A percentile compares a stretch with the other conserved stretches of the same genome.
Evolutionary conservation across 2,797 vertebrate species (phyloP).

Genomic region (Heterohyrax brucei): DNA sequence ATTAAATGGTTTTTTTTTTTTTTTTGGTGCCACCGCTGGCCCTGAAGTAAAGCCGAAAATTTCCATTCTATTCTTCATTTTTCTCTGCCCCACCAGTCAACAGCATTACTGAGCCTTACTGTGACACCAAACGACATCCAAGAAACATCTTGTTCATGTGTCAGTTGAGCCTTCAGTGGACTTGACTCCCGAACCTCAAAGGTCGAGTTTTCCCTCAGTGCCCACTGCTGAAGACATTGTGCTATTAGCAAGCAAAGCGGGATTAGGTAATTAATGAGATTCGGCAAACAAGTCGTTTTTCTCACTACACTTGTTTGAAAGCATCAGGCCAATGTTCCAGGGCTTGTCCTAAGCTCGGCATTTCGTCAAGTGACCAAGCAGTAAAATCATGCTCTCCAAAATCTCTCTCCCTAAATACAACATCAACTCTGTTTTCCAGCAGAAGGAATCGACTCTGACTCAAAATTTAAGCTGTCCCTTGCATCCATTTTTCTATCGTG

Average conservation of each 20-base stretch:
- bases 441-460: neutral
- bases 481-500: conserved; percentile 83
- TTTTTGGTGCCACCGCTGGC: neutral
- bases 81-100: neutral
- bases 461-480: conserved; percentile 71
- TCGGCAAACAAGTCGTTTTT: neutral
- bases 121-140: neutral
- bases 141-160: neutral
- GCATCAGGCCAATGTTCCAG: neutral
- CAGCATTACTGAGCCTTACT: neutral
- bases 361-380: neutral
- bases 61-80: neutral
- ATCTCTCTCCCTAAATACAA: neutral
- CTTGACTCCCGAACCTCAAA: neutral
- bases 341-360: neutral
- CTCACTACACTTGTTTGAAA: neutral
- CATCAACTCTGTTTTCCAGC: conserved; percentile 22
- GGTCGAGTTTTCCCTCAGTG: neutral
- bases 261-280: neutral
- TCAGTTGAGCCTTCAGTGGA: neutral
- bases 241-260: neutral
- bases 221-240: neutral
- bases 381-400: neutral
- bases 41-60: conserved; percentile 5
- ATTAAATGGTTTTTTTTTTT: neutral